These are phyloP conservation scores for Dendrolimus punctatus DNA, from an alignment of 1,140 invertebrate species.

Conservation along the genomic window DNA sequence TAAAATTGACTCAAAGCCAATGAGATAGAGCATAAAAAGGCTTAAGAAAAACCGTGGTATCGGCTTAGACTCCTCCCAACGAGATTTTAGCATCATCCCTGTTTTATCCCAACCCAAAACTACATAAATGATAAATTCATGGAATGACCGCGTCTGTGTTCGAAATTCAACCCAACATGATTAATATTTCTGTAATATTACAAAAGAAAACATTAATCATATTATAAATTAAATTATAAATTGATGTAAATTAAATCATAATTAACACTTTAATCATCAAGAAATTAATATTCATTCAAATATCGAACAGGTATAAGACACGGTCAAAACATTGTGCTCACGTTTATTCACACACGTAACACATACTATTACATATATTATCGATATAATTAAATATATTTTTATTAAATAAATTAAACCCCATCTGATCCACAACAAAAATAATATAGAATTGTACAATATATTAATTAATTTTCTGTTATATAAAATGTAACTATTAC, in stretches of 20 bases:
- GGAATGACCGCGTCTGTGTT: no score
- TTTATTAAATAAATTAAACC: slow-evolving; percentile 24
- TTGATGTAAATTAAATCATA: no score
- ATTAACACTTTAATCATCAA: no score
- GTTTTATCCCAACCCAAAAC: slow-evolving; percentile 44
- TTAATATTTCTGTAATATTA: no score
- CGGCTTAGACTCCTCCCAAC: slow-evolving; percentile 16
- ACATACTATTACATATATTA: slow-evolving; percentile 38
- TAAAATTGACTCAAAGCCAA: slow-evolving; percentile 10
- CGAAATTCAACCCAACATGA: no score
- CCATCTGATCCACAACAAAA: slow-evolving; percentile 31
- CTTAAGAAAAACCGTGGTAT: slow-evolving; percentile 6
- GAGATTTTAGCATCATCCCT: slow-evolving; percentile 30
- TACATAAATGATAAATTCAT: slow-evolving; percentile 41
- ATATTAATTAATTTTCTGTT: slow-evolving; percentile 28
- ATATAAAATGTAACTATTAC: no score
- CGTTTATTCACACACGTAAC: slow-evolving; percentile 45
- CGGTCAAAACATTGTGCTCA: slow-evolving; percentile 52
- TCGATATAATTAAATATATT: slow-evolving; percentile 43
- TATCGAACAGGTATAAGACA: not conserved
- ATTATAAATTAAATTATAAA: no score
- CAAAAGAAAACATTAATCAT: no score
- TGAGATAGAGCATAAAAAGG: not conserved
- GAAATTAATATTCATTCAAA: no score
- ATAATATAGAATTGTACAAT: slow-evolving; percentile 38